Base-by-base conservation (phyloP, 2,888 invertebrate genomes). In the Cynaeus angustus region DNA sequence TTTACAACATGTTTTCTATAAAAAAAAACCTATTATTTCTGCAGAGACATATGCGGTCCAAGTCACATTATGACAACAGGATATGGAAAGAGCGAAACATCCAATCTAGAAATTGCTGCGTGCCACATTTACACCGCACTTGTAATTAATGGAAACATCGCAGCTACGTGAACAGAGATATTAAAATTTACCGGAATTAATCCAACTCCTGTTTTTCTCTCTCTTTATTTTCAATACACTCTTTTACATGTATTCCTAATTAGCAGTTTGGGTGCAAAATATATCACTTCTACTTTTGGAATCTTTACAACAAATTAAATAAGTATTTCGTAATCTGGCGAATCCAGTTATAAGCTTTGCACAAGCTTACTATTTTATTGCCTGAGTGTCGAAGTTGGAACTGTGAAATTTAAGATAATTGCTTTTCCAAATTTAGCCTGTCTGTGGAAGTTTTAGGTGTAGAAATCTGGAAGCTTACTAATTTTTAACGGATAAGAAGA, bases 71-170 rank as follows among this genome's bases (percentile, higher is more conserved):
- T 45, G 58, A 58, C 66, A 50, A 26, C 50, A 56, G 41, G 69
- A 58, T 37, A 45, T 26, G 45, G 64, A 46, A 65, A 52, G 65
- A 33, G 10, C 38, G 38, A 55, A 58, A 68, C 68, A 71, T 68
- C 71, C 68, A 71, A 68, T 68, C 55, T 65, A 68, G 68, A 69
- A 61, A 71, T 69, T 71, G 71, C 68, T 67, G 53, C 48, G 61
- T 65, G 61, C 61, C 62, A 68, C 71, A 66, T 71, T 71, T 66
- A 68, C 66, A 69, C 66, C 56, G 66, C 66, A 66, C 55, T 68
- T 62, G 66, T 66, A 71, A 71, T 68, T 69, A 71, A 71, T 69
- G 68, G 41, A 71, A 71, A 71, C 71, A 68, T n/a, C 53, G 46
- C 50, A 13, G 41, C 53, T 66, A 68, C 65, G 61, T 68, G 66